These are phyloP conservation scores for Macropis europaea DNA, from an alignment of 2,888 invertebrate species.

Conservation along the genomic window DNA sequence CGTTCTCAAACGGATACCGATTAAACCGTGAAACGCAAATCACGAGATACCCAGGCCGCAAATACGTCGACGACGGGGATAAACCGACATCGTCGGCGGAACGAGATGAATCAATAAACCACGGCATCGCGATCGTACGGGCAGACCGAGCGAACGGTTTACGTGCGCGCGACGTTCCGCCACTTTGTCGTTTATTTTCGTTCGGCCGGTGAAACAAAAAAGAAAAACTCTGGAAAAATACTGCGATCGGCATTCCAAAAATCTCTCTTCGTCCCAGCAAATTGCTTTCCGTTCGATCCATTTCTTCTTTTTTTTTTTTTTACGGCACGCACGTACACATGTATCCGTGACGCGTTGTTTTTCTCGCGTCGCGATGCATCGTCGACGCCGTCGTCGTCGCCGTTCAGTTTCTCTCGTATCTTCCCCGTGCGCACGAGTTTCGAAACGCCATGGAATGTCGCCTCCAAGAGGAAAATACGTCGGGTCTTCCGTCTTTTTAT, in stretches of 20 bases:
- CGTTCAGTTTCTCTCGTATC: no score
- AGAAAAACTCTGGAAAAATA: conserved; percentile 40
- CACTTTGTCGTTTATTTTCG: conserved; percentile 45
- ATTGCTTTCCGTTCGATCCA: conserved; percentile 12
- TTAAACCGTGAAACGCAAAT: conserved; percentile 57
- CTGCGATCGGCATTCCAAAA: conserved; percentile 22
- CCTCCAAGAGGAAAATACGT: no score
- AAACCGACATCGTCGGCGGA: conserved; percentile 56
- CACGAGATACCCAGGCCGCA: conserved; percentile 53
- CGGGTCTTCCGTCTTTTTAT: no score
- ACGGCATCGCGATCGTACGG: conserved; percentile 47
- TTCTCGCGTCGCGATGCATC: no score
- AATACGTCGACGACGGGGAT: conserved; percentile 60
- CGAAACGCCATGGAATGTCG: no score
- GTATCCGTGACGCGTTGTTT: no score
- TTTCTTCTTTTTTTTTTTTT: not conserved
- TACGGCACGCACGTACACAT: no score
- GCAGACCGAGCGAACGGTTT: conserved; percentile 40
- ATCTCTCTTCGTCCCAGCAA: not conserved
- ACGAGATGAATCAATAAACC: conserved; percentile 62
- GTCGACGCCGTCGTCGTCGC: not conserved
- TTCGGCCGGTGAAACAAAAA: conserved; percentile 1
- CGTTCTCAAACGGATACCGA: conserved; percentile 39
- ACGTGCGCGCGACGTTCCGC: conserved; percentile 15
- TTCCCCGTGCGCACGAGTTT: no score